phyloP scores from a whole-genome alignment of 2,113 vertebrate species.

The Cichladusa arquata region DNA sequence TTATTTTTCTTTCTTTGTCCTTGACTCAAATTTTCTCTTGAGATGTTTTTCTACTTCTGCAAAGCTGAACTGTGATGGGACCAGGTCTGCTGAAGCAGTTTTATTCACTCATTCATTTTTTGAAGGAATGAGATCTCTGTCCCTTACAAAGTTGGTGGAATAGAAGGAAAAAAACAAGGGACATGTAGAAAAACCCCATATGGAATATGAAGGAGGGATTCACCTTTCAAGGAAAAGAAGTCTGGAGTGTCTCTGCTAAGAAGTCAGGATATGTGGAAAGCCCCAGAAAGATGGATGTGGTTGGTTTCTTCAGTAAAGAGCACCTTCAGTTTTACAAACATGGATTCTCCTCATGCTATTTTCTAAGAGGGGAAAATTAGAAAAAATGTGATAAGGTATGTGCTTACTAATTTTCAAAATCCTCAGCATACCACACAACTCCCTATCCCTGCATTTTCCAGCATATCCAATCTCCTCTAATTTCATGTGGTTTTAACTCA shows the following conservation, averaged over 20 bases:
- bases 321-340: neutral
- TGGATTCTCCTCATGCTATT: neutral
- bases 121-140: neutral
- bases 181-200: neutral
- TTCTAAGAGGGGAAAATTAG: neutral
- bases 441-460: neutral
- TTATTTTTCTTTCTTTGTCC: neutral
- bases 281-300: neutral
- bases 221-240: neutral
- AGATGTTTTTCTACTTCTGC: neutral
- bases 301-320: neutral
- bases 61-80: neutral
- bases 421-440: neutral
- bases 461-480: neutral
- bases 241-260: neutral
- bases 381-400: neutral
- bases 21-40: neutral
- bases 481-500: neutral
- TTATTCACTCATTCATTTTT: neutral
- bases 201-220: neutral
- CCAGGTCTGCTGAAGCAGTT: neutral
- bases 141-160: neutral
- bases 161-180: neutral
- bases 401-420: neutral
- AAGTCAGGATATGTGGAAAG: neutral